Evolutionary conservation across 2,113 vertebrate genomes (phyloP), one percentile per base, ranked within the genome.

Genomic region (Xyrauchen texanus): DNA sequence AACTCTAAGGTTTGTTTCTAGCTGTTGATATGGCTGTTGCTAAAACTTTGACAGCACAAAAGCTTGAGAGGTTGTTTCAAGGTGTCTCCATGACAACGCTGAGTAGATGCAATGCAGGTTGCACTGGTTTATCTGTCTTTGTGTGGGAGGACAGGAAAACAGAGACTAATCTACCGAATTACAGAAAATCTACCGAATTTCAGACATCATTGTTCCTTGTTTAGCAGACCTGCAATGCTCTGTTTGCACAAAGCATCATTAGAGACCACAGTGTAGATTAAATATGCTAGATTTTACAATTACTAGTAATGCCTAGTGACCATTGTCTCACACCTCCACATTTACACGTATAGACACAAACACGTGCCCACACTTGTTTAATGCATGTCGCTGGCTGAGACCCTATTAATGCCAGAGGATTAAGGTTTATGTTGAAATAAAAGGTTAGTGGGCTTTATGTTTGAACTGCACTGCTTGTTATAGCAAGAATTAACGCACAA

Each of bases 381-480:
- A 51, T 73, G 73, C 70, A 78, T 77, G 61, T 46, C 68, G 6
- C 34, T 10, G 77, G 57, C 44, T 49, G 8, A 13, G 6, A 67
- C 67, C 51, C 21, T 15, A 13, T 67, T 21, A 75, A 83, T 84
- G 71, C 76, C 63, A 78, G 82, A 81, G 79, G 80, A 83, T 86
- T 76, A 53, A 65, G 80, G 84, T 87, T 71, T 82, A 80, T 82
- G 72, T 82, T 83, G 72, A 76, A 78, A 88, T 76, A 81, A 84
- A 82, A 82, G 85, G 83, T 85, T 84, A 85, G 87, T 34, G 86
- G 89, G 83, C 78, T 86, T 83, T 80, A 60, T 88, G 84, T 52
- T 65, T 11, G 21, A 34, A 76, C 88, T 90, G 86, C 88, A 90
- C 85, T 90, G 77, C 81, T 85, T 86, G 61, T 2, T 58, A 6